Evolutionary conservation across 2,113 vertebrate species (phyloP).

Genomic region (Spea multiplicata): DNA sequence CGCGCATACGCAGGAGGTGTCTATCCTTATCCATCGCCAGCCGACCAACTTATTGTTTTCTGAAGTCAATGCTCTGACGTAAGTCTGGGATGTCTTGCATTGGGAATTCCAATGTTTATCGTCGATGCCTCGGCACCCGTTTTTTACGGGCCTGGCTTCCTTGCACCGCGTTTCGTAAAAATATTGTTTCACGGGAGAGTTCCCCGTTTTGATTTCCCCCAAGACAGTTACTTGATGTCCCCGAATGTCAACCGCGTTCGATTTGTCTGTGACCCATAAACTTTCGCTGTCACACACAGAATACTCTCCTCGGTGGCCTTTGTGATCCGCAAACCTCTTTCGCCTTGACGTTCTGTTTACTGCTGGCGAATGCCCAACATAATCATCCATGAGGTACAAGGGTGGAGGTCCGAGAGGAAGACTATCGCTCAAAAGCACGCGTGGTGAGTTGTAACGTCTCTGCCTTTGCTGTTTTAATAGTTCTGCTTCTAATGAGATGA

Average conservation of each 20-base stretch:
- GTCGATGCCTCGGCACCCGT: constrained; percentile 89
- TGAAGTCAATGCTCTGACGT: constrained; percentile 88
- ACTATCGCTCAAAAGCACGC: constrained; percentile 88
- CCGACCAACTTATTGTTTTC: constrained; percentile 74
- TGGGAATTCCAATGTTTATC: constrained; percentile 98
- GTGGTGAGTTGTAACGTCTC: constrained; percentile 85
- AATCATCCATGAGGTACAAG: constrained; percentile 85
- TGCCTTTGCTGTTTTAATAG: constrained; percentile 86
- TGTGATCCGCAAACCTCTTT: constrained; percentile 84
- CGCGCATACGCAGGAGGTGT: constrained; percentile 95
- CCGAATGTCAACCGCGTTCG: constrained; percentile 80
- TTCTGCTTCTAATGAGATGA: constrained; percentile 73
- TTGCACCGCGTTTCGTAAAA: constrained; percentile 94
- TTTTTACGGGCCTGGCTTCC: constrained; percentile 77
- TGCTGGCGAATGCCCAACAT: constrained; percentile 61
- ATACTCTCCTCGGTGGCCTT: constrained; percentile 89
- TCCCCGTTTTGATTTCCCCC: constrained; percentile 79
- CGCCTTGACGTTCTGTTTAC: constrained; percentile 81
- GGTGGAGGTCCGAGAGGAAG: constrained; percentile 85
- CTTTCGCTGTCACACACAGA: constrained; percentile 96
- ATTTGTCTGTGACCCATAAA: constrained; percentile 91
- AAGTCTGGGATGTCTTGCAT: constrained; percentile 94
- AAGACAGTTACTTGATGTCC: constrained; percentile 85
- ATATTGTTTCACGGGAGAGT: constrained; percentile 86
- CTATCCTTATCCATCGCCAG: constrained; percentile 97